Conservation (phyloP, 2,113 vertebrate genomes). For the Odontophorus gujanensis region DNA sequence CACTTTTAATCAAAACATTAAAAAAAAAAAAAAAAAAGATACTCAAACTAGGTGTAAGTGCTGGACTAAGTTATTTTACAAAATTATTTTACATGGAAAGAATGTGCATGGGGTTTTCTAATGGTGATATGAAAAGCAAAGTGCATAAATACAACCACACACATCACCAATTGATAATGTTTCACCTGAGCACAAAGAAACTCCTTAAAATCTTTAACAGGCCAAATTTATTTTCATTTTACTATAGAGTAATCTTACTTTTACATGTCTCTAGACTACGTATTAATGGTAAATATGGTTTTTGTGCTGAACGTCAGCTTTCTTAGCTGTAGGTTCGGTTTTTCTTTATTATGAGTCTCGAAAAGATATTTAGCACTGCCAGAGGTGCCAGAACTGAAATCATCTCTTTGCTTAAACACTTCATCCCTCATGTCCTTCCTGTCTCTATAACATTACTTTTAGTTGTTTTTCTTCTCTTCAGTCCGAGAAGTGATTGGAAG, state of each 20-base stretch:
- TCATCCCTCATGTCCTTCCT: slow-evolving; percentile 51
- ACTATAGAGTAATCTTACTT: slow-evolving; percentile 8
- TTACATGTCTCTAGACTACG: neutral
- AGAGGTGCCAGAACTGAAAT: slow-evolving; percentile 56
- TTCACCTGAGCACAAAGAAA: slow-evolving; percentile 57
- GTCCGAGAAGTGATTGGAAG: slow-evolving; percentile 7
- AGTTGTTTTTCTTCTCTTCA: slow-evolving; percentile 7
- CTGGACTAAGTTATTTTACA: slow-evolving; percentile 72
- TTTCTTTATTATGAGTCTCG: neutral
- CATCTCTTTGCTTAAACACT: slow-evolving; percentile 48
- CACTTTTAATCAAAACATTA: slow-evolving; percentile 81
- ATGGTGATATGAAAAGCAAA: slow-evolving; percentile 75
- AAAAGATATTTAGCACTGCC: slow-evolving; percentile 17
- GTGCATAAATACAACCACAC: slow-evolving; percentile 61
- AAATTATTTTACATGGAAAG: slow-evolving; percentile 80
- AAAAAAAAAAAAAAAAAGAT: slow-evolving; percentile 76
- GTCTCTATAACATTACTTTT: slow-evolving; percentile 21
- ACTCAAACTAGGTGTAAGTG: slow-evolving; percentile 76
- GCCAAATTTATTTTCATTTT: slow-evolving; percentile 23
- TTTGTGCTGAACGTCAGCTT: slow-evolving; percentile 4
- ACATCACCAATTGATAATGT: slow-evolving; percentile 75
- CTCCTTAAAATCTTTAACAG: neutral
- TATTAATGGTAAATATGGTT: neutral
- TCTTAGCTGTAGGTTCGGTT: neutral
- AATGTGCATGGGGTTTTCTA: slow-evolving; percentile 73